A percentile compares a stretch with the other conserved stretches of the same genome.
phyloP scores from a whole-genome alignment of 2,113 vertebrate species.

The Anhinga anhinga region DNA sequence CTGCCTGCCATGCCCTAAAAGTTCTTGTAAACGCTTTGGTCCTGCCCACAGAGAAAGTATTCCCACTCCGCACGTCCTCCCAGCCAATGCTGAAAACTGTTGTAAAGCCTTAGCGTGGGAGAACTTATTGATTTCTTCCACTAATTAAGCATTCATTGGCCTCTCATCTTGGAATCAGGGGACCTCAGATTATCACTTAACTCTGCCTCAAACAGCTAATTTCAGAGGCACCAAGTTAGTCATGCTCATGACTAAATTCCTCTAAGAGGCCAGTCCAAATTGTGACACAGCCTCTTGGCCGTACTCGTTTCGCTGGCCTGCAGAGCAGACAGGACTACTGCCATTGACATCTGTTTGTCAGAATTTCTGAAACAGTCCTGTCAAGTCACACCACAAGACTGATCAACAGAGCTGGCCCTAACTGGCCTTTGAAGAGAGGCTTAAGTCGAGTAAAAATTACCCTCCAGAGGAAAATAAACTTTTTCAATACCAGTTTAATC shows the following conservation, averaged over 20 bases:
- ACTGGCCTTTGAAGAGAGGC: constrained; percentile 9
- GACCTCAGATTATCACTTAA: not conserved
- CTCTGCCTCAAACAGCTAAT: not conserved
- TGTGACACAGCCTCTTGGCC: not conserved
- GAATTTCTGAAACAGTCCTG: not conserved
- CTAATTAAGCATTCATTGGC: not conserved
- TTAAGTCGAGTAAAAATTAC: not conserved
- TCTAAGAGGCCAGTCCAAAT: not conserved
- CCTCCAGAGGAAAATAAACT: constrained; percentile 25
- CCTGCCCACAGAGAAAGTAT: not conserved
- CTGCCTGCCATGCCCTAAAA: constrained; percentile 31
- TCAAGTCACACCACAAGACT: constrained; percentile 3
- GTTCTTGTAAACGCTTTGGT: not conserved
- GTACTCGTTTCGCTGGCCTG: not conserved
- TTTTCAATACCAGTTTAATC: constrained; percentile 32
- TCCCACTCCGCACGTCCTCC: not conserved
- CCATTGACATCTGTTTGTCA: not conserved
- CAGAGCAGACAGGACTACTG: not conserved
- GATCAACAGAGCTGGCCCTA: not conserved
- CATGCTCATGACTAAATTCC: not conserved
- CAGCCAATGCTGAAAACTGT: not conserved
- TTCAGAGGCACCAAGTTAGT: constrained; percentile 7
- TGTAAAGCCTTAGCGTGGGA: not conserved
- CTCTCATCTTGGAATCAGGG: not conserved
- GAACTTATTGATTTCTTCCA: not conserved